phyloP scores from a whole-genome alignment of 1,140 invertebrate genomes.

The Trialeurodes vaporariorum region DNA sequence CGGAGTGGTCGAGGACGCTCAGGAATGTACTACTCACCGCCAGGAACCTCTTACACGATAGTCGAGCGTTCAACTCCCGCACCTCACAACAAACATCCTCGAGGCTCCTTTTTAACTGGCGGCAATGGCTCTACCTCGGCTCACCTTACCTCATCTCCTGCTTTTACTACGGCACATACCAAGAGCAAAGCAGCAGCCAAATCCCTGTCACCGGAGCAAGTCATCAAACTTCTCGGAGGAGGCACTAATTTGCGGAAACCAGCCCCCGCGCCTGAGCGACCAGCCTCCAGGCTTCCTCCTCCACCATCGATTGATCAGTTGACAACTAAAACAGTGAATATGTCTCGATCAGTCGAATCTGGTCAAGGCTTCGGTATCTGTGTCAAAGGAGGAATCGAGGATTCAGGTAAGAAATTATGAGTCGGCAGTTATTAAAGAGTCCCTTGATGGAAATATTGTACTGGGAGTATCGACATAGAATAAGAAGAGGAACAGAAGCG shows the following conservation, averaged over 20 bases:
- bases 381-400: constrained; percentile 69
- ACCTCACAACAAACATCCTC: constrained; percentile 34
- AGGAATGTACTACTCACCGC: constrained; percentile 39
- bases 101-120: constrained; percentile 49
- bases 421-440: too few relatives aligned
- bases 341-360: constrained; percentile 54
- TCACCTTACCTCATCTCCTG: neutral
- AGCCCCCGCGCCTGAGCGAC: constrained; percentile 30
- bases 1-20: constrained; percentile 16
- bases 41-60: constrained; percentile 68
- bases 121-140: constrained; percentile 30
- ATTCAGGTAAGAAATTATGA: constrained; percentile 61
- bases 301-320: constrained; percentile 55
- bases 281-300: constrained; percentile 32
- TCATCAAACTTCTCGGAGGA: constrained; percentile 21
- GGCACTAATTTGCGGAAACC: constrained; percentile 21
- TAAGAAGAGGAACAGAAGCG: too few relatives aligned
- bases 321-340: constrained; percentile 64
- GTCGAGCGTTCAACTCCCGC: constrained; percentile 59
- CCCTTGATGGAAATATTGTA: too few relatives aligned
- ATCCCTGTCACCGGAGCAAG: constrained; percentile 26
- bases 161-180: constrained; percentile 5
- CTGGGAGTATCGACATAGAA: too few relatives aligned
- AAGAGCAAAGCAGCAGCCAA: constrained; percentile 12
- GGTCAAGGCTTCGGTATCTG: constrained; percentile 75